A percentile compares a stretch with the other conserved stretches of the same genome.
Evolutionary conservation across 2,113 vertebrate genomes (phyloP).

Genomic region (Aptenodytes forsteri): DNA sequence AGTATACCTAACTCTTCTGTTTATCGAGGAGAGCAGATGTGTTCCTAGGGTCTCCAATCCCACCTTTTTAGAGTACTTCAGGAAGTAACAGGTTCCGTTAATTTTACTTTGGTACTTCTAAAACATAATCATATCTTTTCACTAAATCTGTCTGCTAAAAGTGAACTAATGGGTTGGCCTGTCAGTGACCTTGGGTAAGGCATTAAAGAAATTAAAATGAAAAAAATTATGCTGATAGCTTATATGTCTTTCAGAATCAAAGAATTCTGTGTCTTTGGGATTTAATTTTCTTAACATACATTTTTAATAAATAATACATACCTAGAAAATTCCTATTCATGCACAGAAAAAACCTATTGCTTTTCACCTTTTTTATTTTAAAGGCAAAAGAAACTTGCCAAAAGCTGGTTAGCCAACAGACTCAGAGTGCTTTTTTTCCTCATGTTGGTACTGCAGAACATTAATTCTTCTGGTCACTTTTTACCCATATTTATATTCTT

Average conservation of each 20-base stretch:
- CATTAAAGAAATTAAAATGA: not conserved
- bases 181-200: not conserved
- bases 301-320: not conserved
- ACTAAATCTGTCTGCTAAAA: not conserved
- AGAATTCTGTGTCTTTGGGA: not conserved
- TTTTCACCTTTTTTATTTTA: not conserved
- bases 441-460: not conserved
- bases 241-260: not conserved
- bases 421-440: not conserved
- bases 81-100: not conserved
- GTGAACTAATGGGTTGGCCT: not conserved
- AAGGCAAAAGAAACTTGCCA: not conserved
- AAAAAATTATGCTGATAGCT: not conserved
- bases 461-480: not conserved
- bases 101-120: not conserved
- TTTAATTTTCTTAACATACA: not conserved
- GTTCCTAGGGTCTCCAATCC: not conserved
- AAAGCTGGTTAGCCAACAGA: not conserved
- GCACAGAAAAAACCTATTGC: not conserved
- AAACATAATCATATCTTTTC: not conserved
- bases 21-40: rapidly evolving
- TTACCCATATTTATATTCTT: not conserved
- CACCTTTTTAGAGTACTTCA: not conserved
- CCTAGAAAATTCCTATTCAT: not conserved
- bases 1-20: not conserved